Conservation (phyloP, 2,797 vertebrate genomes). For the Dipus sagitta region DNA sequence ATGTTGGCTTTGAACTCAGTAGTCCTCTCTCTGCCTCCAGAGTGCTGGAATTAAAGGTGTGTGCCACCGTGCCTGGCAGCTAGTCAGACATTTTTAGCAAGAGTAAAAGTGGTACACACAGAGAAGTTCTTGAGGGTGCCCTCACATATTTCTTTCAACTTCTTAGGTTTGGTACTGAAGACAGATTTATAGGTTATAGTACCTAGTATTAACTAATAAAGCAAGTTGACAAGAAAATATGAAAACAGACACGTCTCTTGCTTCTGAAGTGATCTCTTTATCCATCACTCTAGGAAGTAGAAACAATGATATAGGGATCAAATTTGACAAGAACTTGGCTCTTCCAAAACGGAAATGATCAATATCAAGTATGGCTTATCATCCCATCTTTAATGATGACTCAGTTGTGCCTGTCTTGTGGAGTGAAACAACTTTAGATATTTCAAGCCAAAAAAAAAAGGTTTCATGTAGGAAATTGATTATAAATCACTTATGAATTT, state of each 20-base stretch:
- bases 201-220: constrained; percentile 10
- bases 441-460: not conserved
- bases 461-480: constrained; percentile 2
- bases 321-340: not conserved
- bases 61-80: too few relatives aligned
- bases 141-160: not conserved
- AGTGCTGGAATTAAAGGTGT: too few relatives aligned
- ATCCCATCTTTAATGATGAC: constrained; percentile 44
- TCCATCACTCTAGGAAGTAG: not conserved
- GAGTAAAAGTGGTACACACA: not conserved
- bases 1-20: too few relatives aligned
- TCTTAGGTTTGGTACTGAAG: not conserved
- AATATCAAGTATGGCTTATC: constrained; percentile 38
- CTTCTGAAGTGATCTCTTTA: not conserved
- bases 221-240: constrained; percentile 1
- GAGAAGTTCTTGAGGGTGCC: not conserved
- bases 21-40: not conserved
- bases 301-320: not conserved
- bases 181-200: not conserved
- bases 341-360: constrained; percentile 33
- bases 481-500: not conserved
- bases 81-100: not conserved
- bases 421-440: constrained; percentile 48
- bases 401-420: not conserved
- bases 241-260: not conserved